phyloP scores from a whole-genome alignment of 1,140 invertebrate genomes.

The Sweltsa coloradensis region DNA sequence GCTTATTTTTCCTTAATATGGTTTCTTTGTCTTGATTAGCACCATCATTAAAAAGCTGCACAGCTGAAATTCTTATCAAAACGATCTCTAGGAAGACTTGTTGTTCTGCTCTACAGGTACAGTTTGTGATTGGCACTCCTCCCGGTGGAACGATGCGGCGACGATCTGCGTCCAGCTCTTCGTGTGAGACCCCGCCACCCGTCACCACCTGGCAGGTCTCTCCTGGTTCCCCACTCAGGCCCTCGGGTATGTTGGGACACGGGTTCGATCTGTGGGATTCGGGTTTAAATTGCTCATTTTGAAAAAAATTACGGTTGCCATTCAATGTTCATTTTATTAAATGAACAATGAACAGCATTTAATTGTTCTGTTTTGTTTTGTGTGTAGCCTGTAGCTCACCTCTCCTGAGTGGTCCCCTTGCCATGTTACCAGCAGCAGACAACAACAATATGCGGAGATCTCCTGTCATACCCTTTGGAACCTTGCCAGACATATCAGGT shows the following conservation, averaged over 20 bases:
- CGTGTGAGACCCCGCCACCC: constrained; percentile 60
- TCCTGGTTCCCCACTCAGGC: constrained; percentile 55
- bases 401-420: constrained; percentile 44
- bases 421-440: constrained; percentile 39
- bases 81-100: too few relatives aligned
- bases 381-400: constrained; percentile 39
- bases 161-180: constrained; percentile 48
- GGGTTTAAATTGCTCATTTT: too few relatives aligned
- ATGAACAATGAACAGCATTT: too few relatives aligned
- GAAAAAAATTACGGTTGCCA: too few relatives aligned
- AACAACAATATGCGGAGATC: constrained; percentile 46
- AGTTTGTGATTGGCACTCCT: constrained; percentile 80
- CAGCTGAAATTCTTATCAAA: too few relatives aligned
- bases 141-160: constrained; percentile 48
- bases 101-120: constrained; percentile 42
- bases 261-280: too few relatives aligned
- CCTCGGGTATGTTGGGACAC: constrained; percentile 45
- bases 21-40: too few relatives aligned
- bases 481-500: constrained; percentile 55
- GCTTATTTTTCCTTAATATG: too few relatives aligned
- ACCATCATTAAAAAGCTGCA: too few relatives aligned
- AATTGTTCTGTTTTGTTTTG: too few relatives aligned
- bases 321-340: too few relatives aligned
- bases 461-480: constrained; percentile 49
- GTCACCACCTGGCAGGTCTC: constrained; percentile 71